Base-by-base conservation (phyloP, 1,140 invertebrate genomes). In the Amyelois transitella region DNA sequence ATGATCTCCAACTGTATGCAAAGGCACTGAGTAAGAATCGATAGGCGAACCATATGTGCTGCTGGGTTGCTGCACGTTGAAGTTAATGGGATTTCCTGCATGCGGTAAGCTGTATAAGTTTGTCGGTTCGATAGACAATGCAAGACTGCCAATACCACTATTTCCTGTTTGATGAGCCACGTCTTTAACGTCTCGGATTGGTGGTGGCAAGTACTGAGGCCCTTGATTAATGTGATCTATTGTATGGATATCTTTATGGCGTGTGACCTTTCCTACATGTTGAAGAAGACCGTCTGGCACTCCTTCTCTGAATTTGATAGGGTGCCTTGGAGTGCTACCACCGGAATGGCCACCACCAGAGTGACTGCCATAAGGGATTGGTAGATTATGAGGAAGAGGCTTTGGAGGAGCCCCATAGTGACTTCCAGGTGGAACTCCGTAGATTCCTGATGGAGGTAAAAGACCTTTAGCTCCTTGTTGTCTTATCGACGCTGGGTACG, bases 271-370 rank as follows among this genome's bases (percentile, higher is more conserved):
- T 58, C 89, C 92, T 53, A 92, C 92, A 12, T 91, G 90, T 60
- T 92, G 89, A 1, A 93, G 77, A 1, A 95, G 69, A 1, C 92
- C 93, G 47, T 86, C 82, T 2, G 94, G 94, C 1, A 94, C 91
- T 0, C 91, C 90, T 21, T 94, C 92, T 51, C 92, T 89, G 69
- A 94, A 94, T 65, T 92, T 91, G 6, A 93, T 89, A 0, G 92
- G 92, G 22, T 89, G 81, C 75, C 88, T 90, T 1, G 92, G 91
- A 38, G 86, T 80, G 8, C 75, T 74, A 10, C 72, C 83, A 12
- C 86, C 86, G 1, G 82, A 86, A 24, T 88, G 81, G 2, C 81
- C 76, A 0, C 88, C 78, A 50, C 88, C 85, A 0, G 89, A 86
- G 52, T 83, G 75, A 6, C 72, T 61, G 7, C 88, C 88, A 38